phyloP scores from a whole-genome alignment of 2,888 invertebrate genomes.

The Lasioglossum vierecki region DNA sequence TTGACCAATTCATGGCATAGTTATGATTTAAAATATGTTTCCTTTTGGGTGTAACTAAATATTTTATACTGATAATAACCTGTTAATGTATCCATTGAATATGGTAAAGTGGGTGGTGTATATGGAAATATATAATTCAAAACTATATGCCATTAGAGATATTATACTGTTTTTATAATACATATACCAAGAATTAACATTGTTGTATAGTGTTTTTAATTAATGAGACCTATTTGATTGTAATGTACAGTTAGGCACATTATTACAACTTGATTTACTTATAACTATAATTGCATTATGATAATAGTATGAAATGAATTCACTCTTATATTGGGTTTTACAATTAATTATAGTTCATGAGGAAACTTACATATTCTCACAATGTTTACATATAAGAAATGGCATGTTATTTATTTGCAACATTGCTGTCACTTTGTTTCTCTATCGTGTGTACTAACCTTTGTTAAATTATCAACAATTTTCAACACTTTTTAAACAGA shows the following conservation, averaged over 20 bases:
- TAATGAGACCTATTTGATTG: conserved; percentile 32
- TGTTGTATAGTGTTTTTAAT: conserved; percentile 54
- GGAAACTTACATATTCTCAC: conserved; percentile 84
- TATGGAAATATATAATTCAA: conserved; percentile 42
- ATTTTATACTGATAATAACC: conserved; percentile 21
- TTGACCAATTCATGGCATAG: conserved; percentile 18
- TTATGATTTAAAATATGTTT: conserved; percentile 36
- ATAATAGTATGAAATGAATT: conserved; percentile 64
- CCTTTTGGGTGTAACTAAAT: conserved; percentile 42
- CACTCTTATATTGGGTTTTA: conserved; percentile 70
- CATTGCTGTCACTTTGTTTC: conserved; percentile 39
- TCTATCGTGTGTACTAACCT: conserved; percentile 35
- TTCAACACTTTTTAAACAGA: conserved; percentile 60
- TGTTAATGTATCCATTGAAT: conserved; percentile 49
- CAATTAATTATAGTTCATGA: conserved; percentile 76
- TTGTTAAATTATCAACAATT: conserved; percentile 33
- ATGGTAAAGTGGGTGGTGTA: conserved; percentile 73
- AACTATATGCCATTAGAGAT: conserved; percentile 44
- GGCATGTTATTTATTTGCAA: conserved; percentile 34
- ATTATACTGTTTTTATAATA: conserved; percentile 40
- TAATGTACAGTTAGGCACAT: conserved; percentile 43
- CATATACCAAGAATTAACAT: conserved; percentile 45
- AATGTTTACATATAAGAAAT: conserved; percentile 28
- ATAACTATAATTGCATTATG: conserved; percentile 60
- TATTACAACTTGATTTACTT: conserved; percentile 59